Conservation (phyloP, 2,888 invertebrate species). For the Chironomus riparius region DNA sequence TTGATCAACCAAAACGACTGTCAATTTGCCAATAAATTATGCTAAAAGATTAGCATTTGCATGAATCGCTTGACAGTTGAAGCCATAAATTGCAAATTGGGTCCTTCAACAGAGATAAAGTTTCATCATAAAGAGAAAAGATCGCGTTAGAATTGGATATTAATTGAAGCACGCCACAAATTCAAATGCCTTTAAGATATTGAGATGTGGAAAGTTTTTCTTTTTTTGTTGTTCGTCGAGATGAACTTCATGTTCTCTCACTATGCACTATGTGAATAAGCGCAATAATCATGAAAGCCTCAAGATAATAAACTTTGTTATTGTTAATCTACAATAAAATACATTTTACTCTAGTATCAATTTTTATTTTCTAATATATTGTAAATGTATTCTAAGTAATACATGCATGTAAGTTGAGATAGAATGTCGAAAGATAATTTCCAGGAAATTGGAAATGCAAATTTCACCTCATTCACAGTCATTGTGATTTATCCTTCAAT, state of each 20-base stretch:
- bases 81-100: constrained; percentile 4
- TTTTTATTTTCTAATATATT: background rate
- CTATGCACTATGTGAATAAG: background rate
- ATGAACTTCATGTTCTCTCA: background rate
- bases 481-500: constrained; percentile 20
- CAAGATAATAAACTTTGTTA: constrained; percentile 15
- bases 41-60: background rate
- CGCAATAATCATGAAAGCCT: constrained; percentile 14
- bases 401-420: background rate
- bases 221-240: too few relatives aligned
- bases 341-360: constrained; percentile 2
- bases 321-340: background rate
- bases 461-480: background rate
- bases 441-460: constrained; percentile 21
- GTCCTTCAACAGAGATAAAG: constrained; percentile 2
- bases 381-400: too few relatives aligned
- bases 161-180: constrained; percentile 11
- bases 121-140: background rate
- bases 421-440: constrained; percentile 15
- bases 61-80: background rate
- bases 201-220: background rate
- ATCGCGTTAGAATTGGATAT: constrained; percentile 11
- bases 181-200: constrained; percentile 20
- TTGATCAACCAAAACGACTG: too few relatives aligned
- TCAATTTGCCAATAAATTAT: background rate